Base-by-base conservation (phyloP, 2,888 invertebrate genomes). In the Diplolepis rosae region DNA sequence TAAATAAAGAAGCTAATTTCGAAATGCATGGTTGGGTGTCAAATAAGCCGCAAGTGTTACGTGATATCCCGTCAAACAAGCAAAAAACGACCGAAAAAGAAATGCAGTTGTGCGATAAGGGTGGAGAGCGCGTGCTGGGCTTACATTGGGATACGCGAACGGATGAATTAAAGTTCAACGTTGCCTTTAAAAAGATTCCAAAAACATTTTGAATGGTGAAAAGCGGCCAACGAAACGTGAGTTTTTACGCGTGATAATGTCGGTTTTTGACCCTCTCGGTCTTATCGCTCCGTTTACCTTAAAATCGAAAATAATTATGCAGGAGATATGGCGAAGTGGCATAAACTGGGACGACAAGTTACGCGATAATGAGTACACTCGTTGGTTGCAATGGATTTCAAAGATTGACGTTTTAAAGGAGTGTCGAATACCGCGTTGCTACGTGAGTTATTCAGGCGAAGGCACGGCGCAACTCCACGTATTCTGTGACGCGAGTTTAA, bases 241-340 rank as follows among this genome's bases (percentile, higher is more conserved):
- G 52, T 48, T 77, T 35, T 66, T 81, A 6, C 69, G 77, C 1
- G 61, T 75, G 0, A 73, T 80, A 4, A 83, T 80, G 84, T 83
- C 80, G 0, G 50, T 84, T 1, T 87, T 80, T 52, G 84, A 87
- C 42, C 85, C 85, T 0, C 56, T 84, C 0, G 84, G 84, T 4
- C 67, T 83, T 0, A 67, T 84, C 0, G 68, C 71, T 0, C 78
- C 81, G 0, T 77, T 80, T 4, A 68, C 77, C 0, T 66, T 83
- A 1, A 50, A 74, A n/a, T 69, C 76, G 1, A 78, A 79, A 72
- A 74, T 82, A 0, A 18, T 84, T 1, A 70, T 84, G 27, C 82
- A 83, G 51, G 71, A 81, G 5, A 77, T 84, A 7, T 83, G 80
- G 81, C 68, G 68, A n/a, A 74, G 72, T 50, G 74, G 72, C 0